Percentiles rank a stretch among this genome's conserved stretches.
These are phyloP conservation scores for Tachuris rubrigastra DNA, from an alignment of 2,113 vertebrate species.

Conservation along the genomic window DNA sequence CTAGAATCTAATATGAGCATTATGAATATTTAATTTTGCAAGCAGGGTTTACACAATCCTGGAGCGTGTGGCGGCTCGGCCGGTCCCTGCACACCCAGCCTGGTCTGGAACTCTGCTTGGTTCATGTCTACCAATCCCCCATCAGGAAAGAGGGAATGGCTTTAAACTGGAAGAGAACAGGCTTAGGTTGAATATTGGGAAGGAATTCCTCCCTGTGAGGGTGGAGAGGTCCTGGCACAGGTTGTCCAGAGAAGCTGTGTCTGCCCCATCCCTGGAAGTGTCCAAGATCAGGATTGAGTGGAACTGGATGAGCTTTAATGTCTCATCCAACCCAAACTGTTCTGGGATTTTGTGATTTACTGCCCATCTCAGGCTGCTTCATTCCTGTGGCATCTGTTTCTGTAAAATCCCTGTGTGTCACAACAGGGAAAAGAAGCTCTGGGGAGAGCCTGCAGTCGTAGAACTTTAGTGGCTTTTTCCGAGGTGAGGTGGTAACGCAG, in stretches of 20 bases:
- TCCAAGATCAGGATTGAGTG: background rate
- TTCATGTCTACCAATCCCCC: background rate
- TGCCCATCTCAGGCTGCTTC: background rate
- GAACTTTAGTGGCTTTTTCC: background rate
- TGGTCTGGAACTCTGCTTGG: background rate
- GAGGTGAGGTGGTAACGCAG: background rate
- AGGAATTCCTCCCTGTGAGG: background rate
- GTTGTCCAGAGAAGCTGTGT: background rate
- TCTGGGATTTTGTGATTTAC: background rate
- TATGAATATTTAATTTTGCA: slow-evolving; percentile 81
- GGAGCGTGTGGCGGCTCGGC: background rate
- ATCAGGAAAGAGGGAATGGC: background rate
- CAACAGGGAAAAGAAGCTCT: fast-evolving
- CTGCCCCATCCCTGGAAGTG: background rate
- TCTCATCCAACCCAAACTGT: background rate
- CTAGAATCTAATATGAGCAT: slow-evolving; percentile 74
- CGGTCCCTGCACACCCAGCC: background rate
- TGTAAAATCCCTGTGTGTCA: fast-evolving
- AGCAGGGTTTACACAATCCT: slow-evolving; percentile 49
- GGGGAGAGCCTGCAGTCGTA: background rate
- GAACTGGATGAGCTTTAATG: background rate
- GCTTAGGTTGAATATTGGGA: background rate
- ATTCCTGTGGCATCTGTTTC: background rate
- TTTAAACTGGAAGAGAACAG: background rate
- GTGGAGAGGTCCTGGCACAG: background rate